Evolutionary conservation across 2,797 vertebrate genomes (phyloP).

Genomic region (Darevskia mixta): DNA sequence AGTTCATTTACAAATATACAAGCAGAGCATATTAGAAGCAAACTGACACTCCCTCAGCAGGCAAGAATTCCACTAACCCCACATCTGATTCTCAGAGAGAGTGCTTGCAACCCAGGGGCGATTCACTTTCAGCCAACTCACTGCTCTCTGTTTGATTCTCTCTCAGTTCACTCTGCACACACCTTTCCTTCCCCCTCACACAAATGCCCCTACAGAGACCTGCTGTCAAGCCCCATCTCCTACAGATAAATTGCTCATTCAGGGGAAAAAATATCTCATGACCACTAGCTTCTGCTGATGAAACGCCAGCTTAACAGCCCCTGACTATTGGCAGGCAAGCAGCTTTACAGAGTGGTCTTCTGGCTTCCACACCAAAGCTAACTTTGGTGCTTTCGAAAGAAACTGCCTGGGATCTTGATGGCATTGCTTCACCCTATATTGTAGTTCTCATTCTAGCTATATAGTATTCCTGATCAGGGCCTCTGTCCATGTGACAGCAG

Average conservation of each 20-base stretch:
- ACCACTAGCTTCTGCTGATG: not conserved
- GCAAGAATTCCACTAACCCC: not conserved
- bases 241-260: not conserved
- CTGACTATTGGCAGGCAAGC: not conserved
- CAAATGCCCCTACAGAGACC: not conserved
- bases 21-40: conserved; percentile 11
- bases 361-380: not conserved
- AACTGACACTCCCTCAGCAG: not conserved
- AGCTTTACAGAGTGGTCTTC: not conserved
- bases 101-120: not conserved
- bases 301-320: not conserved
- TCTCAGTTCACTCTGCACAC: not conserved
- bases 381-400: not conserved
- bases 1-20: conserved; percentile 13
- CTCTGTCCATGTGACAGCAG: not conserved
- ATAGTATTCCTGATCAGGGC: not conserved
- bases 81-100: not conserved
- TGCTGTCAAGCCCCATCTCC: not conserved
- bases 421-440: not conserved
- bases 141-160: not conserved
- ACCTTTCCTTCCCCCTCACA: no score
- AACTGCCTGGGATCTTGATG: not conserved
- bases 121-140: conserved; percentile 8
- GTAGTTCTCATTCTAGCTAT: not conserved
- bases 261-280: not conserved